Evolutionary conservation across 1,140 invertebrate species (phyloP).

Genomic region (Cecropterus lyciades): DNA sequence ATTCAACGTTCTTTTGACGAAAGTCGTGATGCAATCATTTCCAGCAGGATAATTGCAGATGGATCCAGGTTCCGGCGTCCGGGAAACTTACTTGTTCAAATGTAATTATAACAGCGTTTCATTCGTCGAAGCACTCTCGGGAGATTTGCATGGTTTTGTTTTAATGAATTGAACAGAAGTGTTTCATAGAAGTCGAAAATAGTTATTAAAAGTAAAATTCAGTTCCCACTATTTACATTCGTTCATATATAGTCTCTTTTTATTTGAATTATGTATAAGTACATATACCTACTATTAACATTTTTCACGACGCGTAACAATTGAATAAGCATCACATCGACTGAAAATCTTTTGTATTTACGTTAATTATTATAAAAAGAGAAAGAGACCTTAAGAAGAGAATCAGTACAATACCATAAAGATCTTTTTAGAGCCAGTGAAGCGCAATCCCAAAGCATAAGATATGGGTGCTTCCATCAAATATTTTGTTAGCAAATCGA

Average conservation of each 20-base stretch:
- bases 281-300: too few species aligned
- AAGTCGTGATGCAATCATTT: slow-evolving; percentile 47
- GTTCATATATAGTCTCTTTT: too few species aligned
- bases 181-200: slow-evolving; percentile 15
- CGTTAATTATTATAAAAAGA: too few species aligned
- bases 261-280: too few species aligned
- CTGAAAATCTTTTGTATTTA: too few species aligned
- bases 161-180: slow-evolving; percentile 23
- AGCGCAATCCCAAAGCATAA: not conserved
- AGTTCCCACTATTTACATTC: too few species aligned
- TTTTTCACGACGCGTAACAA: too few species aligned
- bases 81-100: slow-evolving; percentile 18
- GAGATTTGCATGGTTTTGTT: slow-evolving; percentile 19
- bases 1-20: slow-evolving; percentile 43
- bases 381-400: too few species aligned
- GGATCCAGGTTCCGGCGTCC: slow-evolving; percentile 21
- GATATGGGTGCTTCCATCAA: not conserved
- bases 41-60: slow-evolving; percentile 45
- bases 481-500: not conserved
- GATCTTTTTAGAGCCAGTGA: not conserved
- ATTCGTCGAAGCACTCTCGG: slow-evolving; percentile 23
- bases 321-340: too few species aligned
- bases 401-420: not conserved
- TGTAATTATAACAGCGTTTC: slow-evolving; percentile 30
- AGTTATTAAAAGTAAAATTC: not conserved